These are phyloP conservation scores for Ormyrus pomaceus DNA, from an alignment of 2,888 invertebrate species.

Conservation along the genomic window DNA sequence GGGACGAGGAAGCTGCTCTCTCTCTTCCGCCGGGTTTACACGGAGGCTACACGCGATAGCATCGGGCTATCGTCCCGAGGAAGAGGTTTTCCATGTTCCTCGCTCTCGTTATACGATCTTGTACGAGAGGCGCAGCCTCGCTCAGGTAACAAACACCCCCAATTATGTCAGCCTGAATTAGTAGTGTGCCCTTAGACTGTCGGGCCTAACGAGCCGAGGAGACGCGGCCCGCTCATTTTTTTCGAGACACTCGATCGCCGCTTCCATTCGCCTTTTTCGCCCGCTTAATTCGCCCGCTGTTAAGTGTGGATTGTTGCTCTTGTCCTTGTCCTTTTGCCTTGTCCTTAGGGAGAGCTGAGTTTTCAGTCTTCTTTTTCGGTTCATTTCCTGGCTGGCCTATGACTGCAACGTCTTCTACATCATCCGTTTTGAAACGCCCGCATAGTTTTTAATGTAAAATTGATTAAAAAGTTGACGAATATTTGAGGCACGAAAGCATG, in stretches of 20 bases:
- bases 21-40: conserved; percentile 1
- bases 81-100: conserved; percentile 76
- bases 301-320: conserved; percentile 15
- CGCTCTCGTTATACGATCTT: conserved; percentile 74
- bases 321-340: neutral
- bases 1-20: conserved; percentile 20
- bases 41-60: conserved; percentile 66
- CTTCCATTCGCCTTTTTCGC: neutral
- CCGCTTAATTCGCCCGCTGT: conserved; percentile 36
- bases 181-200: conserved; percentile 71
- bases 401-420: too few species aligned
- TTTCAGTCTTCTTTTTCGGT: too few species aligned
- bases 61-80: conserved; percentile 71
- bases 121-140: conserved; percentile 64
- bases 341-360: neutral
- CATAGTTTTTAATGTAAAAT: too few species aligned
- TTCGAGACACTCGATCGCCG: conserved; percentile 28
- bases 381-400: too few species aligned
- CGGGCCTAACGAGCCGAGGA: conserved; percentile 69
- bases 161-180: conserved; percentile 75
- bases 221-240: conserved; percentile 10
- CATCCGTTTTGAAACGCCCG: too few species aligned
- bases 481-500: too few species aligned
- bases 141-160: conserved; percentile 75
- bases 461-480: too few species aligned